Conservation (phyloP, 2,797 vertebrate genomes). For the Hippoglossus hippoglossus region DNA sequence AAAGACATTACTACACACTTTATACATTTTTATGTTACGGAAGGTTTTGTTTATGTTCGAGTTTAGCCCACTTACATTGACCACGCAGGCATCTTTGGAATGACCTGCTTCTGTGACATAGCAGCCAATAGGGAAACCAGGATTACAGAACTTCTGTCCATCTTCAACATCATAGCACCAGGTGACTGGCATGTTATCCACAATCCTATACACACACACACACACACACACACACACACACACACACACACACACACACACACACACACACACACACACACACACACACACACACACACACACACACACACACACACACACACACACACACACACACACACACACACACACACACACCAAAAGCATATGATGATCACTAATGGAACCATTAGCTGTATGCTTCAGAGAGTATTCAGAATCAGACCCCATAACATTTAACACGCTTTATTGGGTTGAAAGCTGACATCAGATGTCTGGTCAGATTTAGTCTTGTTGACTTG, state of each 20-base stretch:
- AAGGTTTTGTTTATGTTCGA: neutral
- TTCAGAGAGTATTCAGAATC: neutral
- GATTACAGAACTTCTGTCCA: constrained; percentile 93
- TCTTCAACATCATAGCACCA: constrained; percentile 97
- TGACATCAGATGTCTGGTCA: neutral
- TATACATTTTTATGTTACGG: neutral
- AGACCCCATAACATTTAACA: no score
- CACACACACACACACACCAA: neutral
- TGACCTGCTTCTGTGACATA: constrained; percentile 89
- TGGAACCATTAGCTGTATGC: neutral
- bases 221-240: constrained; percentile 12
- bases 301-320: constrained; percentile 12
- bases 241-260: constrained; percentile 16
- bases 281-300: constrained; percentile 20
- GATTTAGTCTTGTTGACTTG: neutral
- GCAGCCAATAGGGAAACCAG: constrained; percentile 94
- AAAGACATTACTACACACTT: neutral
- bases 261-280: constrained; percentile 10
- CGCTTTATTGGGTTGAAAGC: no score
- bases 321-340: constrained; percentile 17
- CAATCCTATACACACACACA: constrained; percentile 82
- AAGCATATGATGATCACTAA: neutral
- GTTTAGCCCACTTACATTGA: constrained; percentile 85
- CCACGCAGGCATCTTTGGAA: constrained; percentile 93
- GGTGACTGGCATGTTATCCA: constrained; percentile 97